Evolutionary conservation across 2,797 vertebrate species (phyloP).

Genomic region (Ibycter americanus): DNA sequence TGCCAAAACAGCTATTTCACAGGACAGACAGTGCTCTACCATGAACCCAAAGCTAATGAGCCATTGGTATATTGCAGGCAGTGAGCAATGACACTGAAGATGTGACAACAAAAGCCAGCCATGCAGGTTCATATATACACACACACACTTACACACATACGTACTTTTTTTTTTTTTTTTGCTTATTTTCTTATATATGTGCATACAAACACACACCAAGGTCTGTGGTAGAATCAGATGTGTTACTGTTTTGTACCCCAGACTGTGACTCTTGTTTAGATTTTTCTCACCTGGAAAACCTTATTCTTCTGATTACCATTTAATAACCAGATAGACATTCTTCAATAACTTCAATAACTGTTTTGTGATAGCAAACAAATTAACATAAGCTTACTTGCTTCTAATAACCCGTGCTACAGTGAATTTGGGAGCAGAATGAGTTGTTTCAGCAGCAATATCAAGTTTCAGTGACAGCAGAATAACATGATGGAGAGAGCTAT

Average conservation of each 20-base stretch:
- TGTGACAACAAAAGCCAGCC: not conserved
- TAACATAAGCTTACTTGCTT: not conserved
- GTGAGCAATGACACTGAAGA: not conserved
- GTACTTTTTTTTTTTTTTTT: not conserved
- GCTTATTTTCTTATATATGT: not conserved
- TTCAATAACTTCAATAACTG: not conserved
- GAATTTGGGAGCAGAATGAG: not conserved
- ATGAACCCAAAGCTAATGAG: not conserved
- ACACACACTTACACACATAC: fast-evolving
- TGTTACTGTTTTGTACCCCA: not conserved
- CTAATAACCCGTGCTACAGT: not conserved
- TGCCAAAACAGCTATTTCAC: not conserved
- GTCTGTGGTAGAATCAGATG: not conserved
- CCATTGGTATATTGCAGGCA: not conserved
- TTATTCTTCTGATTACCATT: not conserved
- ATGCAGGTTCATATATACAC: fast-evolving
- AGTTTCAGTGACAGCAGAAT: not conserved
- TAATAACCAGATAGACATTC: not conserved
- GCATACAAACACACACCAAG: not conserved
- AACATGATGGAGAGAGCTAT: not conserved
- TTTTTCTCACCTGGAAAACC: not conserved
- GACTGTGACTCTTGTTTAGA: not conserved
- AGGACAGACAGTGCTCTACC: not conserved
- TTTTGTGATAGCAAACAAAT: not conserved
- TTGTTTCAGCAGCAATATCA: not conserved